Base-by-base conservation (phyloP, 2,113 vertebrate genomes). In the Columba janthina region DNA sequence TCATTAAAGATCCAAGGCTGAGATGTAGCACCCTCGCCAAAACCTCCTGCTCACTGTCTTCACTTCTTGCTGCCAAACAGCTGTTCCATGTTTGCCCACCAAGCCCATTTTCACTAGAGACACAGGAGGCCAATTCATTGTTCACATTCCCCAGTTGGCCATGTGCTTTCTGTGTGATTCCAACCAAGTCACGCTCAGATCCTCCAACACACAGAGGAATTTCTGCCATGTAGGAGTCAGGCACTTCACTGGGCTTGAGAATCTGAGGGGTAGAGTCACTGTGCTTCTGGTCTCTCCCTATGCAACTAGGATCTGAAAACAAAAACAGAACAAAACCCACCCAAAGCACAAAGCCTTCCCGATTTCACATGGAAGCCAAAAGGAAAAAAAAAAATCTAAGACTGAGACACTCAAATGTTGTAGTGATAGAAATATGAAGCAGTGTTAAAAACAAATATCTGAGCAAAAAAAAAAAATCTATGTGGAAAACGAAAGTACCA, bases 201-300 rank as follows among this genome's bases (percentile, higher is more conserved):
- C 51, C 95, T 84, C 76, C 64, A 92, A 97, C 91, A 93, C 83
- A 69, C 4, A 4, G 20, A 90, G 64, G 73, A 94, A 96, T 94
- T 94, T 94, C 83, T 93, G 48, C 69, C 70, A 20, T 15, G 80
- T 44, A 90, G 83, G 86, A 89, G 79, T 71, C 29, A 16, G 48
- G 44, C 18, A 34, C 29, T 51, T 94, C 83, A 18, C 32, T 69
- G 76, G 16, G 15, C n/a, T 86, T 70, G 34, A 86, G 66, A 79
- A 44, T 82, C 15, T 69, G 26, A 85, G 32, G 29, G 1, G 0
- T 53, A 91, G 29, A 67, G 56, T 56, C 36, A 71, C 51, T 60
- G 11, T 48, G 64, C n/a, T 90, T 83, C 85, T 89, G 20, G 36
- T 67, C 11, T 77, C 29, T 89, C 32, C 9, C 26, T 6, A 4